Conservation (phyloP, 2,888 invertebrate genomes). For the Himalopsyche kuldschensis region DNA sequence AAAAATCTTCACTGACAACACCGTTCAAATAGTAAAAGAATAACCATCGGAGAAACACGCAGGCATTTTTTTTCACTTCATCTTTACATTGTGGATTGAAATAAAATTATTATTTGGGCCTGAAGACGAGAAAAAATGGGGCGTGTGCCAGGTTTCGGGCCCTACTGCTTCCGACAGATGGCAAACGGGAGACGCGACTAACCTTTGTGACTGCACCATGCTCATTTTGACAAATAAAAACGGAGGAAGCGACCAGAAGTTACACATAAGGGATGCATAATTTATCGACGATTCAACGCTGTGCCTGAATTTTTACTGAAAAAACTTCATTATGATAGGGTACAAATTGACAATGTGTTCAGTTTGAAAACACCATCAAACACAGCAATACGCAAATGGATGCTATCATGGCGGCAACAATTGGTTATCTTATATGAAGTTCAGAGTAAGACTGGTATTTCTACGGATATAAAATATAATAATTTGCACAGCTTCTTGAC, state of each 20-base stretch:
- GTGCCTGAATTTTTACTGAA: too few species aligned
- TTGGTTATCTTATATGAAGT: too few species aligned
- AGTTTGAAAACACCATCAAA: too few species aligned
- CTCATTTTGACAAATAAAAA: conserved; percentile 33
- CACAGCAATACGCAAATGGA: too few species aligned
- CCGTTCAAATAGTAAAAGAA: background rate
- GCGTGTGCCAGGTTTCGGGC: conserved; percentile 34
- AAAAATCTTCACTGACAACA: background rate
- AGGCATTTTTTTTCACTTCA: conserved; percentile 14
- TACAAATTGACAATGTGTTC: too few species aligned
- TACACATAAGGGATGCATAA: too few species aligned
- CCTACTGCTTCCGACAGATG: conserved; percentile 38
- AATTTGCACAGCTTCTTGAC: too few species aligned
- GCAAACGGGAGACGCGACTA: conserved; percentile 25
- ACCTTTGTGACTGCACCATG: conserved; percentile 25
- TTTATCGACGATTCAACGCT: too few species aligned
- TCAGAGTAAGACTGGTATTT: too few species aligned
- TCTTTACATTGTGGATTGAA: conserved; percentile 31
- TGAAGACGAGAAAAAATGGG: conserved; percentile 28
- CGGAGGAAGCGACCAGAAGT: conserved; percentile 19
- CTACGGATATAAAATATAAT: too few species aligned
- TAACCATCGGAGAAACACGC: background rate
- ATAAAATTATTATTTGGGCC: conserved; percentile 20
- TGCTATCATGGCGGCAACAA: too few species aligned
- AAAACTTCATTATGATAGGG: too few species aligned